Evolutionary conservation across 2,888 invertebrate genomes (phyloP).

Genomic region (Magallana nippona): DNA sequence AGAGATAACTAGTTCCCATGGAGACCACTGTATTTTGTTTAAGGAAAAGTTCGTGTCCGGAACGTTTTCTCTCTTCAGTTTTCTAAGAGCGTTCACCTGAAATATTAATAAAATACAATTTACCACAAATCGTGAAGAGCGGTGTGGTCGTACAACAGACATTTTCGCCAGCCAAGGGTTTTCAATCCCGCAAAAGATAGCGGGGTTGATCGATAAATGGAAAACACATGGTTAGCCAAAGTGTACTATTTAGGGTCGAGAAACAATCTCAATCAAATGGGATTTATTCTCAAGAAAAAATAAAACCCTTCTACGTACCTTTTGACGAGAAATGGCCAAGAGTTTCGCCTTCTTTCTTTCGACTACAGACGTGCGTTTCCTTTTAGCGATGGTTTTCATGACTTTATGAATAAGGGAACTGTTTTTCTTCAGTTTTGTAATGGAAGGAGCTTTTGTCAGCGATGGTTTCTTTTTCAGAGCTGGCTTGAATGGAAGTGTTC

Average conservation of each 20-base stretch:
- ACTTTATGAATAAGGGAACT: background rate
- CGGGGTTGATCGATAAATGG: too few species aligned
- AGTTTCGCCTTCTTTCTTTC: constrained; percentile 54
- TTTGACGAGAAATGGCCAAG: constrained; percentile 1
- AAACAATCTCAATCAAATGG: background rate
- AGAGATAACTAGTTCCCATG: constrained; percentile 58
- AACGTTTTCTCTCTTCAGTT: constrained; percentile 57
- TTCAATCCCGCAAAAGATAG: too few species aligned
- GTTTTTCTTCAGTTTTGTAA: constrained; percentile 38
- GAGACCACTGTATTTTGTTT: constrained; percentile 59
- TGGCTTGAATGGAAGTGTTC: constrained; percentile 34
- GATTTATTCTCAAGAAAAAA: background rate
- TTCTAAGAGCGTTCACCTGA: constrained; percentile 49
- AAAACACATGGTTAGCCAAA: too few species aligned
- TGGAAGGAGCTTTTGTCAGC: constrained; percentile 43
- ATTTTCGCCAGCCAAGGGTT: too few species aligned
- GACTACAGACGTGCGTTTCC: constrained; percentile 47
- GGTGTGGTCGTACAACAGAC: too few species aligned
- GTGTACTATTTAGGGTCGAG: too few species aligned
- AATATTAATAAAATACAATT: background rate
- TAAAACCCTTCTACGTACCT: background rate
- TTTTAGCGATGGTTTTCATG: constrained; percentile 36
- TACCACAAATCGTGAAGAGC: background rate
- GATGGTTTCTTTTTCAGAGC: constrained; percentile 42
- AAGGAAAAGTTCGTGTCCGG: constrained; percentile 59